Base-by-base conservation (phyloP, 2,797 vertebrate species). In the Microchirus variegatus region DNA sequence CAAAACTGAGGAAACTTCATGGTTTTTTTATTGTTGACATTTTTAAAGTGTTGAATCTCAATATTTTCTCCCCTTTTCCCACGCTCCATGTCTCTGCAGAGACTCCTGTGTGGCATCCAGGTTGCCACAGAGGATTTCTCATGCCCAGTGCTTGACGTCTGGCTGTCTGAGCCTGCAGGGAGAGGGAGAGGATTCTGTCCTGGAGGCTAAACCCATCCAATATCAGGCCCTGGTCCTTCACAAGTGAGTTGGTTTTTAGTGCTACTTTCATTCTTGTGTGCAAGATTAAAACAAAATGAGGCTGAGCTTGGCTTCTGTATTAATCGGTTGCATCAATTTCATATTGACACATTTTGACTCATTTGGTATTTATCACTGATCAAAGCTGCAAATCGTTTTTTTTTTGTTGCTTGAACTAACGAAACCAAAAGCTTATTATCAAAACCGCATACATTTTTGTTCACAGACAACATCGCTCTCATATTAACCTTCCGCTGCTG, bases 121-220 rank as follows among this genome's bases (percentile, higher is more conserved):
- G 38, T 26, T 92, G 5, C 94, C 94, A 0, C 2, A 1, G 5
- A 10, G 0, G 11, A 84, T 94, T 44, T 70, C 66, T 4, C 63
- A 90, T 0, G 89, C 91, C 2, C 51, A 78, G 43, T 94, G 93
- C 48, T 75, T 85, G 53, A 90, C 68, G 14, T 52, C 51, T 0
- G 71, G 81, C 59, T 94, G 94, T 44, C 38, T 90, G 52, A 85
- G 54, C 22, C 59, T 46, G 9, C 68, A 72, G 0, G 81, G 76
- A 0, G 84, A 56, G 0, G 47, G 36, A 1, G 90, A 91, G 56
- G 81, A 91, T 17, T 0, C 16, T 22, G 38, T 54, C 11, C 63
- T 93, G 70, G 75, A 82, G 50, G 90, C 89, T 7, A 83, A 62
- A 70, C 90, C 92, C 26, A 92, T 94, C 67, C 50, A 66, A 36